Conservation (phyloP, 2,888 invertebrate species). For the Linnaemya tessellans region DNA sequence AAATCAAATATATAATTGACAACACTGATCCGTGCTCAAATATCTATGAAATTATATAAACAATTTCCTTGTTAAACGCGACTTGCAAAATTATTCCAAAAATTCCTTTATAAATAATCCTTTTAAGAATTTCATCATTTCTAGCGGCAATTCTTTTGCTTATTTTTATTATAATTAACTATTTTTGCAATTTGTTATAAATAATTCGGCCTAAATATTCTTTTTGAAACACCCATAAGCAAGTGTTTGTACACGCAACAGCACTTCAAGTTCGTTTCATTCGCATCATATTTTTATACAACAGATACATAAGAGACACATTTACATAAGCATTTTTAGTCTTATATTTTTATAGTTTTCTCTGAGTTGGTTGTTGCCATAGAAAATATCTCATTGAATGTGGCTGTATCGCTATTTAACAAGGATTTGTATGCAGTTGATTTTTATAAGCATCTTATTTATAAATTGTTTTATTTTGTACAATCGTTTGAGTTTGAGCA, state of each 20-base stretch:
- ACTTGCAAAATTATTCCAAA: too few species aligned
- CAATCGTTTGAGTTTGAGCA: background rate
- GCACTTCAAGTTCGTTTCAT: background rate
- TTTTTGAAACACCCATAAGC: background rate
- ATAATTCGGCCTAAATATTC: background rate
- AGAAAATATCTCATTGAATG: background rate
- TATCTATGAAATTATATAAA: too few species aligned
- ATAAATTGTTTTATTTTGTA: background rate
- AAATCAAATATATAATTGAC: too few species aligned
- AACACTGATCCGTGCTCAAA: too few species aligned
- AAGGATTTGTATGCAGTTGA: background rate
- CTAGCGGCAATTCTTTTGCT: background rate
- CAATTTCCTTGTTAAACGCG: too few species aligned
- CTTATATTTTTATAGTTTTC: background rate
- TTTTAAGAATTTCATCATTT: too few species aligned
- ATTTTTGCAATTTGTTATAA: background rate
- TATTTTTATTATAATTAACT: background rate
- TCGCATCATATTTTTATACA: background rate
- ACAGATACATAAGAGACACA: background rate
- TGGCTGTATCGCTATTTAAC: background rate
- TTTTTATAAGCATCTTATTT: conserved; percentile 2
- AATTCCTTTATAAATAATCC: too few species aligned
- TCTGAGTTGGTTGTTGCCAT: background rate
- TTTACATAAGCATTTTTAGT: background rate
- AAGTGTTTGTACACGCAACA: background rate